These are phyloP conservation scores for Eupsilia transversa DNA, from an alignment of 2,888 invertebrate genomes.

Conservation along the genomic window DNA sequence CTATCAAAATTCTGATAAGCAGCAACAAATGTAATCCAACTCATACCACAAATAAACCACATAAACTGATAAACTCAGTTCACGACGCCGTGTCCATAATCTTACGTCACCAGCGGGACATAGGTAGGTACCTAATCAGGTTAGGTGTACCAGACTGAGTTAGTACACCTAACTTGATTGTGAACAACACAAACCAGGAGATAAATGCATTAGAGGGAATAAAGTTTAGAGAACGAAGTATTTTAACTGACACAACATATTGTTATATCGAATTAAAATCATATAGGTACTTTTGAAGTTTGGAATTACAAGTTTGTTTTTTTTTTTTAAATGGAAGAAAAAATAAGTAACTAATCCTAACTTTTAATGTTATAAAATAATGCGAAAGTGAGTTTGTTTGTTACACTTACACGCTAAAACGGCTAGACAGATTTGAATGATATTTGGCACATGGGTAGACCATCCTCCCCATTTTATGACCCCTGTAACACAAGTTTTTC, in stretches of 20 bases:
- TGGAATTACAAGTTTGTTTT: background rate
- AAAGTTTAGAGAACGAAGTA: conserved; percentile 16
- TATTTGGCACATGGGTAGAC: no score
- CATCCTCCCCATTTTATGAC: no score
- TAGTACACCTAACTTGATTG: conserved; percentile 53
- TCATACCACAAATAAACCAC: conserved; percentile 3
- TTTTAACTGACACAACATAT: background rate
- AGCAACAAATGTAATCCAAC: background rate
- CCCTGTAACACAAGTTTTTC: no score
- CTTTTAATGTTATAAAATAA: no score
- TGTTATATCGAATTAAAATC: conserved; percentile 10
- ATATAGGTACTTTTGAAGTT: background rate
- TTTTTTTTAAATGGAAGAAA: background rate
- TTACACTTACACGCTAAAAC: no score
- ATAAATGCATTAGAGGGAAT: conserved; percentile 32
- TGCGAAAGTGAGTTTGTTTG: no score
- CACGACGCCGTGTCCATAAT: conserved; percentile 35
- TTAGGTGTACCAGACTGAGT: conserved; percentile 46
- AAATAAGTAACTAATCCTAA: background rate
- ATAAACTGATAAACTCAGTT: conserved; percentile 21
- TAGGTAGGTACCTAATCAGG: conserved; percentile 54
- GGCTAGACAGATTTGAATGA: no score
- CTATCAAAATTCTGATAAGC: no score
- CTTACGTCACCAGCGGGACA: conserved; percentile 40
- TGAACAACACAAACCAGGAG: conserved; percentile 36